Base-by-base conservation (phyloP, 92 coral and sea anemone genomes). In the Zoanthus gigantus region DNA sequence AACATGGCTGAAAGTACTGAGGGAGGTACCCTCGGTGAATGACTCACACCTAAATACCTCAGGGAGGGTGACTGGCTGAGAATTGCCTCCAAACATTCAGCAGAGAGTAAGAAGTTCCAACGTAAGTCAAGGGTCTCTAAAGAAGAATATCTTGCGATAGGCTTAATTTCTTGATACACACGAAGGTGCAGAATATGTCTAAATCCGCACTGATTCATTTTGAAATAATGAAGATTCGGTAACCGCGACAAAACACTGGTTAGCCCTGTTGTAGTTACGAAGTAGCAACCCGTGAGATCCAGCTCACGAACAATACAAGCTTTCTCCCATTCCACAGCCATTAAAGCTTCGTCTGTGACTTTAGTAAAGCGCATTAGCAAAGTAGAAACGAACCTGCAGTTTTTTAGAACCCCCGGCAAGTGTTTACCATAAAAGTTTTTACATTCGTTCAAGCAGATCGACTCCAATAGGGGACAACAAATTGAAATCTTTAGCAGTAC, bases 131-230 rank as follows among this genome's bases (percentile, higher is more conserved):
- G 83, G 47, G 99, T 97, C 88, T 97, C 99, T 66, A 97, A 87
- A 61, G 80, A 90, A 9, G 93, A 80, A 84, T 95, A 97, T 34
- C 84, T 93, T 46, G 90, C 82, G 47, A 94, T 92, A 4, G 99
- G 98, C 46, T 93, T 78, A 46, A 97, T 96, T 90, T 97, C 99
- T 92, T 97, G 99, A 76, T 97, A 97, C 42, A 95, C 95, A 45
- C 96, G 93, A 50, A 97, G 90, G 72, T 97, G 96, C 16, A 97
- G 88, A 78, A 97, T 97, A 78, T 97, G 99, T 50, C 99, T 89
- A 87, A 97, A 97, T 15, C 99, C 99, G 71, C 99, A 97, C 80
- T 97, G 99, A 74, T 97, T 97, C 99, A 97, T 97, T 89, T 97
- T 97, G 88, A 97, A 95, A 79, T 97, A 97, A 86, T 92, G 95